Evolutionary conservation across 2,797 vertebrate species (phyloP).

Genomic region (Enteromius mattozi): DNA sequence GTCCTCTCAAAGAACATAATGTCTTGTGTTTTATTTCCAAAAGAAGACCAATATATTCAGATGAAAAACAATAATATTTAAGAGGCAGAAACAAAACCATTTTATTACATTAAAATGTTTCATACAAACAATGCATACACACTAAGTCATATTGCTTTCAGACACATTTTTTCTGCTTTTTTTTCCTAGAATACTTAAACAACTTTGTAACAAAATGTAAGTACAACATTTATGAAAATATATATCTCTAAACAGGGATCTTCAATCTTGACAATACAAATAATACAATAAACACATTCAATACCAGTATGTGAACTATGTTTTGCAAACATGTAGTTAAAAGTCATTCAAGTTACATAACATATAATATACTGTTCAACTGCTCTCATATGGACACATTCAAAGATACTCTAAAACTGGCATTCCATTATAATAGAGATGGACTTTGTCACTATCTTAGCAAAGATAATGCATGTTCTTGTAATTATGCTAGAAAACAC

Average conservation of each 20-base stretch:
- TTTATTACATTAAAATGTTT: slow-evolving; percentile 89
- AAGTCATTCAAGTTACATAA: slow-evolving; percentile 98
- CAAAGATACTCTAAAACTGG: slow-evolving; percentile 86
- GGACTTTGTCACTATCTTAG: slow-evolving; percentile 72
- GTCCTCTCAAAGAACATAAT: background rate
- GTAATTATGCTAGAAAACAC: slow-evolving; percentile 74
- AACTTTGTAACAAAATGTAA: slow-evolving; percentile 99
- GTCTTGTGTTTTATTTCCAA: background rate
- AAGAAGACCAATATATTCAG: background rate
- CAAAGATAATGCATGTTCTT: slow-evolving; percentile 79
- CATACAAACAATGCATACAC: slow-evolving; percentile 99
- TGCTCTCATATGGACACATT: slow-evolving; percentile 92
- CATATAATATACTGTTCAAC: slow-evolving; percentile 85
- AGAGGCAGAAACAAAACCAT: slow-evolving; percentile 80
- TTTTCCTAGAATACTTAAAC: slow-evolving; percentile 80
- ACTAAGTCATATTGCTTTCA: slow-evolving; percentile 94
- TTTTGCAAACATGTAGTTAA: slow-evolving; percentile 97
- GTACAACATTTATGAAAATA: slow-evolving; percentile 99
- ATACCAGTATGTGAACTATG: slow-evolving; percentile 90
- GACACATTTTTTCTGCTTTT: slow-evolving; percentile 84
- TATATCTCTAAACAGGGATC: slow-evolving; percentile 99
- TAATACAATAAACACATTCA: slow-evolving; percentile 99
- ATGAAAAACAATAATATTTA: slow-evolving; percentile 1
- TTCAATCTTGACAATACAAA: slow-evolving; percentile 97
- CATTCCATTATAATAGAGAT: slow-evolving; percentile 80